Evolutionary conservation across 1,140 invertebrate species (phyloP).

Genomic region (Drosophila malerkotliana): DNA sequence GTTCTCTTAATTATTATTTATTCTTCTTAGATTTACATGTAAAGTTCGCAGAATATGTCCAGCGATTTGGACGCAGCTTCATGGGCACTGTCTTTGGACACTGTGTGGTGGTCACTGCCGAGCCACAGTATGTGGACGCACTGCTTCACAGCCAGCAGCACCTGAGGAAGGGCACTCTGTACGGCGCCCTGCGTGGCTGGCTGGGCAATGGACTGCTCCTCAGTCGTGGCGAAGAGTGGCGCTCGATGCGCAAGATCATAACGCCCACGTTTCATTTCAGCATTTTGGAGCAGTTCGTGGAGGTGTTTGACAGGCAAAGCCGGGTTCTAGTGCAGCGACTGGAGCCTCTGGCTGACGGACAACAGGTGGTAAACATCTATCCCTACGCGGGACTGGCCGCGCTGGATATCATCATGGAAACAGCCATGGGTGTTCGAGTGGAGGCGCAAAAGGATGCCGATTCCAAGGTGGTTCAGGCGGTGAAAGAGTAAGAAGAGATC

Average conservation of each 20-base stretch:
- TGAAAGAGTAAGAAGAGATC: constrained; percentile 86
- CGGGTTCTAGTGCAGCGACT: constrained; percentile 86
- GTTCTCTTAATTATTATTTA: background rate
- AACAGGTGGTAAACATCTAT: constrained; percentile 57
- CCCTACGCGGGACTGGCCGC: constrained; percentile 57
- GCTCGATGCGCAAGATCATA: constrained; percentile 82
- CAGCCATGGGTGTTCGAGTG: constrained; percentile 92
- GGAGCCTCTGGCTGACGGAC: constrained; percentile 81
- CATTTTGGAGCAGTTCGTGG: constrained; percentile 90
- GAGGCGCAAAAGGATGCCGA: constrained; percentile 87
- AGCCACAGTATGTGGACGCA: constrained; percentile 76
- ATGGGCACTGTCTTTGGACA: constrained; percentile 85
- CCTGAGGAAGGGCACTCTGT: constrained; percentile 68
- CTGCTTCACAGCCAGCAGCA: constrained; percentile 66
- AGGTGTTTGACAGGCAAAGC: constrained; percentile 89
- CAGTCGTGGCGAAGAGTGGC: constrained; percentile 73
- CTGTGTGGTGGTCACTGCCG: constrained; percentile 72
- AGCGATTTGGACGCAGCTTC: constrained; percentile 85
- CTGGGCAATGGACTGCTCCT: constrained; percentile 84
- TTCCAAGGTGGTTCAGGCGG: constrained; percentile 87
- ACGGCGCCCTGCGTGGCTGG: constrained; percentile 83
- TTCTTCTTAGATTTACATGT: constrained; percentile 53
- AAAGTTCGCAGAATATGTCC: constrained; percentile 65
- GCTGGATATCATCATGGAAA: constrained; percentile 86
- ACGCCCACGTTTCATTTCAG: constrained; percentile 94